Conservation (phyloP, 1,140 invertebrate species). For the Zaprionus inermis region DNA sequence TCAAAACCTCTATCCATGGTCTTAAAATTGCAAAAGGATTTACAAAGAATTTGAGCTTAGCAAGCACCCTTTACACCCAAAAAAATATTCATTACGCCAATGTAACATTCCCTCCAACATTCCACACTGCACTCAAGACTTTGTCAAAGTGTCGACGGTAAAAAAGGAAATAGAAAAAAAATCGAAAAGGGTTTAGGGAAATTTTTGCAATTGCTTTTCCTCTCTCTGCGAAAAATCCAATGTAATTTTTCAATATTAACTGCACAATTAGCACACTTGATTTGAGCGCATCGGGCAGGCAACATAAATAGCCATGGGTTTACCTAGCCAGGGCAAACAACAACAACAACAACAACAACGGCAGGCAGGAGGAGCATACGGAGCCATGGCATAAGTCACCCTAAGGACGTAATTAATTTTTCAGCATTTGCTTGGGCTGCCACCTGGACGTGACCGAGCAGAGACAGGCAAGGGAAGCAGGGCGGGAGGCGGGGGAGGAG, state of each 20-base stretch:
- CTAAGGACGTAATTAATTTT: constrained; percentile 84
- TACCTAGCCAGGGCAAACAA: constrained; percentile 18
- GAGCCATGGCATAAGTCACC: constrained; percentile 75
- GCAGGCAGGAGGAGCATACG: constrained; percentile 14
- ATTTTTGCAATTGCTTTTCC: neutral
- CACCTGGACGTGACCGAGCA: constrained; percentile 8
- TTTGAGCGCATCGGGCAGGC: constrained; percentile 39
- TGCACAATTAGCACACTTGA: constrained; percentile 75
- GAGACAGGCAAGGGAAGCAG: neutral
- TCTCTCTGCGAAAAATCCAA: constrained; percentile 20
- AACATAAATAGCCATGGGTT: constrained; percentile 43
- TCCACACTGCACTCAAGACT: constrained; percentile 6
- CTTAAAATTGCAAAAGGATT: neutral
- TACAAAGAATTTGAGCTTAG: neutral
- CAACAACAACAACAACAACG: constrained; percentile 20
- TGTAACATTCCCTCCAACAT: neutral
- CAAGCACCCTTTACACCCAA: neutral
- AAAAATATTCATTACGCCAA: neutral
- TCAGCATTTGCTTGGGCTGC: constrained; percentile 73
- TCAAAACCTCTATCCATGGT: too few species aligned
- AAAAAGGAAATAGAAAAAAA: neutral
- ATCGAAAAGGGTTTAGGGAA: neutral
- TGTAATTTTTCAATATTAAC: constrained; percentile 79
- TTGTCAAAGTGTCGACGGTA: neutral
- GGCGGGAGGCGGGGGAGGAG: neutral